These are phyloP conservation scores for Ptychobarbus kaznakovi DNA, from an alignment of 2,797 vertebrate species.

Conservation along the genomic window DNA sequence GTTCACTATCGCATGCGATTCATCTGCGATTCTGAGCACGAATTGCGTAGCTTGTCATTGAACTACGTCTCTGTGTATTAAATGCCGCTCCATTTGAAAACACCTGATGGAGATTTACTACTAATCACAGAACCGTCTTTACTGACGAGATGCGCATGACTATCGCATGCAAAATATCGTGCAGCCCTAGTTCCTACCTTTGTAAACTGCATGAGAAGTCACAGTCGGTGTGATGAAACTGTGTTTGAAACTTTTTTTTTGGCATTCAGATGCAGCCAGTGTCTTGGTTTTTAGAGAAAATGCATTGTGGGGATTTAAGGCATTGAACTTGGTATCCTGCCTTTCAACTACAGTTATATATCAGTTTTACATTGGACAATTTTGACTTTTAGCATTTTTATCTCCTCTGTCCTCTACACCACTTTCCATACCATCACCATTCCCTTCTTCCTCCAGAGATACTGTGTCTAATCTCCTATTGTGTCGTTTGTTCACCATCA, in stretches of 20 bases:
- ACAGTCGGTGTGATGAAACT: neutral
- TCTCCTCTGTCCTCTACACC: constrained; percentile 4
- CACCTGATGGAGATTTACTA: too few relatives aligned
- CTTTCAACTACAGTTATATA: neutral
- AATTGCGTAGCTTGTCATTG: too few relatives aligned
- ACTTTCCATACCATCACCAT: neutral
- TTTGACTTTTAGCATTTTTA: neutral
- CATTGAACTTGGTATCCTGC: neutral
- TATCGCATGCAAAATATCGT: too few relatives aligned
- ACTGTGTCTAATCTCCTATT: constrained; percentile 18
- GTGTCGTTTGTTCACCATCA: constrained; percentile 40
- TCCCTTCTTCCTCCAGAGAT: neutral
- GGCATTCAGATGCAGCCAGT: neutral
- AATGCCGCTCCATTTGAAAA: too few relatives aligned
- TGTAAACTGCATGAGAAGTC: neutral
- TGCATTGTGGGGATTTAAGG: neutral
- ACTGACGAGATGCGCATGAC: too few relatives aligned
- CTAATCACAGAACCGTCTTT: too few relatives aligned
- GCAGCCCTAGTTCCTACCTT: neutral
- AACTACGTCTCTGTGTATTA: too few relatives aligned
- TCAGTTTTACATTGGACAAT: neutral
- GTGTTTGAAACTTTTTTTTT: neutral
- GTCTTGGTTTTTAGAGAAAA: neutral
- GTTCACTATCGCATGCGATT: too few relatives aligned
- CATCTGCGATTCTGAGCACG: too few relatives aligned